phyloP scores from a whole-genome alignment of 2,888 invertebrate genomes.

The Stenichneumon culpator region DNA sequence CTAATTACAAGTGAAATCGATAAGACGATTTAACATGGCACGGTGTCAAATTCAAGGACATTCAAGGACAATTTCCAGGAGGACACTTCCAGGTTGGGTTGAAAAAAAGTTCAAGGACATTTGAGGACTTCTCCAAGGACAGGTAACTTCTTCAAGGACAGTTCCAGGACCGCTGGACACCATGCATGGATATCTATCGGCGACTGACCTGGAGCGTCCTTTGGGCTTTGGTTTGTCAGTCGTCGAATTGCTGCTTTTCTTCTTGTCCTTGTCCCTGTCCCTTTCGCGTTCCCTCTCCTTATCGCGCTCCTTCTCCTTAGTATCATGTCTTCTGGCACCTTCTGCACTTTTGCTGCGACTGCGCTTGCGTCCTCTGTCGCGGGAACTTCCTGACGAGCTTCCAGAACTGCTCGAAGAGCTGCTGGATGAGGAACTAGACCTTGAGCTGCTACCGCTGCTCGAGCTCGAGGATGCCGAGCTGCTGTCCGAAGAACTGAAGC shows the following conservation, averaged over 20 bases:
- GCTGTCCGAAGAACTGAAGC: slow-evolving; percentile 90
- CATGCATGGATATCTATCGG: not conserved
- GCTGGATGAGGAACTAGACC: slow-evolving; percentile 91
- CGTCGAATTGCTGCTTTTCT: slow-evolving; percentile 82
- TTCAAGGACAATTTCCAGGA: too few species aligned
- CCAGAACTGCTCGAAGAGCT: slow-evolving; percentile 93
- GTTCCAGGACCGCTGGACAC: too few species aligned
- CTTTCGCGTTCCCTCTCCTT: slow-evolving; percentile 84
- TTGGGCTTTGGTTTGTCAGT: slow-evolving; percentile 83
- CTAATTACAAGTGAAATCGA: not conserved
- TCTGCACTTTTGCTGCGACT: slow-evolving; percentile 83
- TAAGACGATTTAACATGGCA: not conserved
- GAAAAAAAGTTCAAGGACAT: not conserved
- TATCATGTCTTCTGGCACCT: slow-evolving; percentile 84
- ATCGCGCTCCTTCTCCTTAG: slow-evolving; percentile 85
- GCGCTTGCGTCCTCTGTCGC: slow-evolving; percentile 88
- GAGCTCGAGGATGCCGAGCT: slow-evolving; percentile 88
- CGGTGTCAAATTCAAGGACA: too few species aligned
- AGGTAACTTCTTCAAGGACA: too few species aligned
- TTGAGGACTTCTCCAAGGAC: slow-evolving; percentile 1
- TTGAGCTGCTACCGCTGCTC: slow-evolving; percentile 86
- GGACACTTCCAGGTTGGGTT: too few species aligned
- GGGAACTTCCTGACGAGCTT: slow-evolving; percentile 87
- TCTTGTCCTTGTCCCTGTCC: slow-evolving; percentile 84
- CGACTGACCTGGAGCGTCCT: slow-evolving; percentile 83